A percentile compares a stretch with the other conserved stretches of the same genome.
Conservation (phyloP, 1,140 invertebrate species). For the Aphis gossypii region DNA sequence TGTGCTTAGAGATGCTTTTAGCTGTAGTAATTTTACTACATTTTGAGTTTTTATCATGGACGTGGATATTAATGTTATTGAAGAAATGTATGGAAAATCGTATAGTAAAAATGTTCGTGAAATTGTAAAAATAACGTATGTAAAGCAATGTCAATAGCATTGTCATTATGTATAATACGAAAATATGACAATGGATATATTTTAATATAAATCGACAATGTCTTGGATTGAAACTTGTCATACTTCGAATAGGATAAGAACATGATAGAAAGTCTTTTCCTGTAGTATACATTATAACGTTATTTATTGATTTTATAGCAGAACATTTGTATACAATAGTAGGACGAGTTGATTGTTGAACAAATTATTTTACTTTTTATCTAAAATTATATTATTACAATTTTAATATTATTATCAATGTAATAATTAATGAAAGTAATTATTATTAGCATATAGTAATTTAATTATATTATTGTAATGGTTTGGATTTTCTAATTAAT, state of each 20-base stretch:
- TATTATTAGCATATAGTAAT: too few relatives aligned
- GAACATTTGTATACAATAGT: neutral
- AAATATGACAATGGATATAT: neutral
- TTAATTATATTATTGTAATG: neutral
- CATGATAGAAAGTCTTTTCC: neutral
- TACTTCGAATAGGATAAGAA: neutral
- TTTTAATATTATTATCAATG: neutral
- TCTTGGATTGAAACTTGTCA: constrained; percentile 9
- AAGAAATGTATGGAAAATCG: neutral
- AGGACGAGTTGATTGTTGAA: neutral
- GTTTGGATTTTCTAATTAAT: neutral
- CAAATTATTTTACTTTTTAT: neutral
- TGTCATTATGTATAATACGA: neutral
- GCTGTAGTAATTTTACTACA: neutral
- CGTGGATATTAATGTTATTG: neutral
- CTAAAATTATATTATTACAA: neutral
- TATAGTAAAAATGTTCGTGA: neutral
- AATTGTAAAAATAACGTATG: neutral
- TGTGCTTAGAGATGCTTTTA: neutral
- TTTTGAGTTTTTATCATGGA: neutral
- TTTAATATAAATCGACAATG: neutral
- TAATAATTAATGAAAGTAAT: too few relatives aligned
- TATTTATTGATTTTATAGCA: neutral
- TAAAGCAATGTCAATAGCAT: neutral
- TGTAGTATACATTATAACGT: neutral